Evolutionary conservation across 2,113 vertebrate species (phyloP), one percentile per base, ranked within the genome.

Genomic region (Otis tarda): DNA sequence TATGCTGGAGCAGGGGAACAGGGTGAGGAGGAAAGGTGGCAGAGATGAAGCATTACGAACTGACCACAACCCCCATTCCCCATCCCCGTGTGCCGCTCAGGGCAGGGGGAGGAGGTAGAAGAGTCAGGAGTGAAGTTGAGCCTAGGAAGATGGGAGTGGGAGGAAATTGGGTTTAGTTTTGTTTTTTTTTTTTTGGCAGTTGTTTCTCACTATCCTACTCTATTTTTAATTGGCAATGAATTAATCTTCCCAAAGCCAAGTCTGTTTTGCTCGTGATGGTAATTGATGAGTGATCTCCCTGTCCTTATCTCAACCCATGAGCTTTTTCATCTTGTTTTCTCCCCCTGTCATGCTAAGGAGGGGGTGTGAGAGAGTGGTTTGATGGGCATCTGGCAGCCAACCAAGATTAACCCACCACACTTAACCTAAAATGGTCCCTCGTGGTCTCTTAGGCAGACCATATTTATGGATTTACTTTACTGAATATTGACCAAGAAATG

Each of bases 71-170:
- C 4, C 10, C 4, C 2, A 4, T 50, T 82, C 52, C 28, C 31
- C 27, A n/a, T 28, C 27, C 15, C 43, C 2, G 35, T 47, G 10
- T 0, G 5, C 41, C 4, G 12, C 41, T 67, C 0, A 4, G 33
- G 33, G 14, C 30, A 33, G 50, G 24, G n/a, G 10, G 1, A 14
- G 47, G 7, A 28, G 5, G 12, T 14, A 17, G 41, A 61, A 55
- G 61, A 65, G 16, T 37, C 30, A 86, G 41, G 33, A 79, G 12
- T 35, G 45, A 89, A 83, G 33, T 0, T 86, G 30, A 70, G 14
- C 33, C 35, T 67, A 23, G 25, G 17, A 75, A 41, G 53, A 25
- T 0, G 4, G 39, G 7, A 7, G 17, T 80, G 15, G 24, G 30
- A 83, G 4, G n/a, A 80, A 50, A 24, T 12, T 31, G 24, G 1